Percentiles rank a stretch among this genome's conserved stretches.
Evolutionary conservation across 2,113 vertebrate species (phyloP).

Genomic region (Ictidomys tridecemlineatus): DNA sequence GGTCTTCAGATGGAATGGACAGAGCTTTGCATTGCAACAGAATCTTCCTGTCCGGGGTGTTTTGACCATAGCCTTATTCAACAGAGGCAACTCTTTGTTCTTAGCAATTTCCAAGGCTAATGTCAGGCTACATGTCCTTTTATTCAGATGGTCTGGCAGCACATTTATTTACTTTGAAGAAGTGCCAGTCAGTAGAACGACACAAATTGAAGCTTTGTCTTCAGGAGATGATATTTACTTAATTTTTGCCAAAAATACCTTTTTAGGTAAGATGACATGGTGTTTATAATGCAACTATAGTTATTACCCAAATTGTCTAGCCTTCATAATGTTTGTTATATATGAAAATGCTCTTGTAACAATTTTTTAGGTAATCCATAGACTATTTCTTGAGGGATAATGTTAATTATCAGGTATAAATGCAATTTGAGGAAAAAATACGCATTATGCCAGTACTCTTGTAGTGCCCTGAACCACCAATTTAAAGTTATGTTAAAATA

Average conservation of each 20-base stretch:
- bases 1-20: conserved; percentile 92
- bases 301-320: not conserved
- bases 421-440: not conserved
- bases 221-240: conserved; percentile 90
- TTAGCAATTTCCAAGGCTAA: conserved; percentile 87
- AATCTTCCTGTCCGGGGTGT: conserved; percentile 88
- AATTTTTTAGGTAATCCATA: not conserved
- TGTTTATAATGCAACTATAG: not conserved
- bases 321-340: conserved; percentile 4
- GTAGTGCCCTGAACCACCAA: not conserved
- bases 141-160: conserved; percentile 91
- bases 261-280: conserved; percentile 72
- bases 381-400: conserved; percentile 35
- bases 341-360: not conserved
- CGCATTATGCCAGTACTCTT: not conserved
- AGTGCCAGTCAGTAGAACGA: conserved; percentile 85
- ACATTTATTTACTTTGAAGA: conserved; percentile 90
- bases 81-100: conserved; percentile 85
- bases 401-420: not conserved
- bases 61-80: conserved; percentile 89
- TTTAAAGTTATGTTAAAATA: conserved; percentile 39
- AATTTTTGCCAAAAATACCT: conserved; percentile 85
- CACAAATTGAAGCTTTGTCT: conserved; percentile 89
- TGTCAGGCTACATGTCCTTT: conserved; percentile 81
- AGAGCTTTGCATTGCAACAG: conserved; percentile 89